Evolutionary conservation across 2,113 vertebrate species (phyloP).

Genomic region (Craseonycteris thonglongyai): DNA sequence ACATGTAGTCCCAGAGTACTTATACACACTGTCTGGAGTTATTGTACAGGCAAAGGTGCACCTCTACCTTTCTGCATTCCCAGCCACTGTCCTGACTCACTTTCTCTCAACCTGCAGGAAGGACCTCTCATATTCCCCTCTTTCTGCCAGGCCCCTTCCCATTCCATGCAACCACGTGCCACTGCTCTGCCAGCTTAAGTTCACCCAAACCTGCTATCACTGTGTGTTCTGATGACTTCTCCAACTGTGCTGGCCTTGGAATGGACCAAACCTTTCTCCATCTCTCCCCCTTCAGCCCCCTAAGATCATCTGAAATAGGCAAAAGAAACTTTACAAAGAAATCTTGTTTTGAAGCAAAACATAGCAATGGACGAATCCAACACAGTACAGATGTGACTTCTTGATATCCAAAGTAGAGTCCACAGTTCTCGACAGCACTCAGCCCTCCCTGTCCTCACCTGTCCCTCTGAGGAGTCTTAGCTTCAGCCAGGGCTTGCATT

Average conservation of each 20-base stretch:
- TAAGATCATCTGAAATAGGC: neutral
- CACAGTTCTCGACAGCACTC: neutral
- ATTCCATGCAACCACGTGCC: neutral
- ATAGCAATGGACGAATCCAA: neutral
- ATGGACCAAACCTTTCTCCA: neutral
- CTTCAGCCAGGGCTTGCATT: neutral
- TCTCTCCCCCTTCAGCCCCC: neutral
- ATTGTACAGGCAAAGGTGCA: neutral
- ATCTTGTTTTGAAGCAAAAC: neutral
- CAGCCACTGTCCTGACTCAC: neutral
- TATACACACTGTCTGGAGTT: fast-evolving
- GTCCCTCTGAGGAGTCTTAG: neutral
- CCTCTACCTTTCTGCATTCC: fast-evolving
- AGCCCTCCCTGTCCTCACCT: fast-evolving
- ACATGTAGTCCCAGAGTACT: fast-evolving
- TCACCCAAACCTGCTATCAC: neutral
- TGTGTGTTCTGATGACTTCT: neutral
- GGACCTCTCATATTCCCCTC: neutral
- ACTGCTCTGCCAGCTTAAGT: neutral
- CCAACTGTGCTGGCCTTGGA: neutral
- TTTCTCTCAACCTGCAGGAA: neutral
- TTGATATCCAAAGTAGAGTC: fast-evolving
- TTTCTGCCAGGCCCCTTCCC: neutral
- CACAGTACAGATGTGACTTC: neutral
- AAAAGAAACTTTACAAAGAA: neutral